Conservation (phyloP, 2,113 vertebrate species). For the Heliornis fulica region DNA sequence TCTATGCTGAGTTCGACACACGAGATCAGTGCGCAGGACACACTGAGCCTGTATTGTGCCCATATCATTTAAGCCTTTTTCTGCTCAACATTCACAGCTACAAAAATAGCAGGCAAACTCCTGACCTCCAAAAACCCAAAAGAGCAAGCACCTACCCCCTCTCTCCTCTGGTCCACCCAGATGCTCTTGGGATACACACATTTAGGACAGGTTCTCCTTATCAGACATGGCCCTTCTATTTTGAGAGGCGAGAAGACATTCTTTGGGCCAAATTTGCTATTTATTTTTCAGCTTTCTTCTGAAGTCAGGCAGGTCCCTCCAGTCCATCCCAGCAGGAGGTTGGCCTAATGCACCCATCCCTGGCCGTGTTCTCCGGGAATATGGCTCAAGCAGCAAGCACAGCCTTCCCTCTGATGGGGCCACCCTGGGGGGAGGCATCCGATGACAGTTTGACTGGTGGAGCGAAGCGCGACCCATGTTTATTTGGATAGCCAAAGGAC, state of each 20-base stretch:
- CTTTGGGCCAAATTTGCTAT: neutral
- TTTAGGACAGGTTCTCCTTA: neutral
- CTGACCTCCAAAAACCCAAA: neutral
- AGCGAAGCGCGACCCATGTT: neutral
- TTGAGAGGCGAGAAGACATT: neutral
- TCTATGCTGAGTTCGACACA: accelerated
- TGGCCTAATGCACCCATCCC: neutral
- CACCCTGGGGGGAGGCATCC: neutral
- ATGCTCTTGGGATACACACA: neutral
- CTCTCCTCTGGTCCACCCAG: neutral
- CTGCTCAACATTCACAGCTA: neutral
- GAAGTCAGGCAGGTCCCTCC: neutral
- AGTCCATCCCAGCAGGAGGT: accelerated
- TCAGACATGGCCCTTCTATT: neutral
- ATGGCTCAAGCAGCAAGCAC: accelerated
- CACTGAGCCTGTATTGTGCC: neutral
- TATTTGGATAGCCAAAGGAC: slow-evolving; percentile 61
- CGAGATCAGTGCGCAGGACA: neutral
- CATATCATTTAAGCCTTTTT: neutral
- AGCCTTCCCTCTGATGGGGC: neutral
- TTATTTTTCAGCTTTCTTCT: neutral
- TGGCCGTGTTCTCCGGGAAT: neutral
- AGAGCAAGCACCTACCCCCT: neutral
- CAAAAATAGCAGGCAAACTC: slow-evolving; percentile 9
- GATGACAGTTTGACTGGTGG: slow-evolving; percentile 34